A percentile compares a stretch with the other conserved stretches of the same genome.
phyloP scores from a whole-genome alignment of 64 coral and sea anemone species.

The Catalaphyllia jardinei region DNA sequence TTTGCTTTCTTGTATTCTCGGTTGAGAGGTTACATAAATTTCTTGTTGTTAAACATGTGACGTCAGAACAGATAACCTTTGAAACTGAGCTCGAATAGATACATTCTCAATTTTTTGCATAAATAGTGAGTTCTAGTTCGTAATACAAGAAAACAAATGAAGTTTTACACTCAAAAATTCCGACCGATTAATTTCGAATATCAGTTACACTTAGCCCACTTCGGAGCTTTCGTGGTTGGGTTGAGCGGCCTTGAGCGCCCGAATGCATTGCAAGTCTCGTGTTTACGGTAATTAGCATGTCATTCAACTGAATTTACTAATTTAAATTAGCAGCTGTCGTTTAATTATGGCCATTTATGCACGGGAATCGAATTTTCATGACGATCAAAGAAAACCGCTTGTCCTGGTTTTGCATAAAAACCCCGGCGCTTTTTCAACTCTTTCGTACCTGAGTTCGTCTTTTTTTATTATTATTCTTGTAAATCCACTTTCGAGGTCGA shows the following conservation, averaged over 20 bases:
- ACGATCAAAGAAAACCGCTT: no score
- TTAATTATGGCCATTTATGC: no score
- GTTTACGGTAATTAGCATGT: constrained; percentile 5
- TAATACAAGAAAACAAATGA: not conserved
- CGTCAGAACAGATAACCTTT: not conserved
- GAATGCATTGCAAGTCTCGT: no score
- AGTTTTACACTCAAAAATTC: not conserved
- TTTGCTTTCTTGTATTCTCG: not conserved
- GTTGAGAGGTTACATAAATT: not conserved
- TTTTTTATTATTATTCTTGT: no score
- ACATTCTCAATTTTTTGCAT: not conserved
- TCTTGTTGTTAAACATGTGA: not conserved
- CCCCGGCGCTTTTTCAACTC: no score
- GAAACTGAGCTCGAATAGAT: not conserved
- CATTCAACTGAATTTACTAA: not conserved
- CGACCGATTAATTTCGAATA: no score
- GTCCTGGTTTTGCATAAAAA: no score
- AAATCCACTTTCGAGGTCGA: not conserved
- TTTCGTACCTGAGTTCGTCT: no score
- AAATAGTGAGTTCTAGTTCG: not conserved
- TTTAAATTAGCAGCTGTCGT: not conserved
- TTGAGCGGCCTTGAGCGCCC: no score
- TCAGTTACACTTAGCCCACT: no score
- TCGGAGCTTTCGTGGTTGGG: no score
- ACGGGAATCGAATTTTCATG: no score